Base-by-base conservation (phyloP, 1,140 invertebrate species). In the Drosophila saltans region DNA sequence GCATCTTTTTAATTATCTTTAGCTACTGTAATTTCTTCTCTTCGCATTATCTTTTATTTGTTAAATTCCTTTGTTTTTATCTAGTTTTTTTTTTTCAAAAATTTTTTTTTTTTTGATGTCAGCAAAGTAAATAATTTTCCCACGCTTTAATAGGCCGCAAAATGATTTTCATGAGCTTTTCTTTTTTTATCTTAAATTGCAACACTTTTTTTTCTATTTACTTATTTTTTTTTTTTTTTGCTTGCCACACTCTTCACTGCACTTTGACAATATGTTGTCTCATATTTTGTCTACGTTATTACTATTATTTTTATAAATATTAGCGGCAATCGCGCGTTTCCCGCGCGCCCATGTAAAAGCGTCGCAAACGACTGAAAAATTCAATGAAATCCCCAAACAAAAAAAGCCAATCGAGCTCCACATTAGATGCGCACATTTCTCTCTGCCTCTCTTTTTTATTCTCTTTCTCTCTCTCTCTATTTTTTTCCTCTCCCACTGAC, bases 301-400 rank as follows among this genome's bases (percentile, higher is more conserved):
- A 66, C 70, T 81, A 69, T 67, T 52, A 67, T 41, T 55, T 43
- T 45, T 56, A n/a, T 64, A 24, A 58, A 70, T 58, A 73, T 41
- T 36, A 48, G 66, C 71, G 58, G 33, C 58, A 45, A 59, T 63
- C 73, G 55, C 75, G 75, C 66, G 69, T 68, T 70, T 62, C 62
- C 60, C 48, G 72, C 75, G 69, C 72, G 72, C 71, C 57, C 68
- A 69, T 41, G 66, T 66, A 81, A 86, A 81, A 75, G 69, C 79
- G 75, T 82, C 83, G 68, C 67, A 83, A 83, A 67, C 72, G 77
- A 86, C 84, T 86, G 77, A 86, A 78, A 86, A 78, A 58, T 65
- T 71, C 71, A 88, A 77, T 78, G 80, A 73, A 79, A 74, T 55
- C 58, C 48, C 70, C 66, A 73, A 73, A 52, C 26, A 52, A 52